These are phyloP conservation scores for Stictonetta naevosa DNA, from an alignment of 2,113 vertebrate species.

Conservation along the genomic window DNA sequence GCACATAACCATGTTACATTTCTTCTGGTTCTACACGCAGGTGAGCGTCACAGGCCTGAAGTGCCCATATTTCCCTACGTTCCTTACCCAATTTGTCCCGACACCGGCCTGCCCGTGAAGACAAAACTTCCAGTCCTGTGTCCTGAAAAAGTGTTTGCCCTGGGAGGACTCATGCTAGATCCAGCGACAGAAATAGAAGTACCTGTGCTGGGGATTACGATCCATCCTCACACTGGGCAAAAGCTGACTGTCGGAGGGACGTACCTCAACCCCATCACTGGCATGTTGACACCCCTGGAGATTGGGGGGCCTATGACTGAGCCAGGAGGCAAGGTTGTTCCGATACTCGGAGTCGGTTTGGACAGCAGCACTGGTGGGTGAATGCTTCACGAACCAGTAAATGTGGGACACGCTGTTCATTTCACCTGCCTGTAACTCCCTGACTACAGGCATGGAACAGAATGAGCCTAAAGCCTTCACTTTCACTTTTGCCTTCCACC, in stretches of 20 bases:
- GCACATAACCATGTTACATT: background rate
- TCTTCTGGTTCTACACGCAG: slow-evolving; percentile 59
- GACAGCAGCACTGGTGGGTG: slow-evolving; percentile 84
- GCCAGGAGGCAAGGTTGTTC: slow-evolving; percentile 77
- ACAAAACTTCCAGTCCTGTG: slow-evolving; percentile 75
- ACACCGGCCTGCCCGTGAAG: slow-evolving; percentile 70
- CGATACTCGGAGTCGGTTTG: slow-evolving; percentile 82
- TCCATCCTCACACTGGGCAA: slow-evolving; percentile 83
- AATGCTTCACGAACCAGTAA: too few relatives aligned
- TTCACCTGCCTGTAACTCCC: background rate
- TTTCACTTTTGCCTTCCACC: background rate
- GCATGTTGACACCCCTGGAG: slow-evolving; percentile 82
- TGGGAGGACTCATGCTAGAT: slow-evolving; percentile 86
- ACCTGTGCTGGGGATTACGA: slow-evolving; percentile 86
- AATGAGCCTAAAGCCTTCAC: background rate
- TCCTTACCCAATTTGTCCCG: slow-evolving; percentile 79
- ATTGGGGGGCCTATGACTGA: slow-evolving; percentile 84
- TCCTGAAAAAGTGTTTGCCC: slow-evolving; percentile 71
- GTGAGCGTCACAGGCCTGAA: slow-evolving; percentile 72
- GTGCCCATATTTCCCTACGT: slow-evolving; percentile 83
- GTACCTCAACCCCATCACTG: slow-evolving; percentile 84
- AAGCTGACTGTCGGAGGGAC: slow-evolving; percentile 84
- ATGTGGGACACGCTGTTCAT: background rate
- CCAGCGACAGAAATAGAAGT: slow-evolving; percentile 83
- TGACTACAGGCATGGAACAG: background rate